phyloP scores from a whole-genome alignment of 1,140 invertebrate species.

The Cydia fagiglandana region DNA sequence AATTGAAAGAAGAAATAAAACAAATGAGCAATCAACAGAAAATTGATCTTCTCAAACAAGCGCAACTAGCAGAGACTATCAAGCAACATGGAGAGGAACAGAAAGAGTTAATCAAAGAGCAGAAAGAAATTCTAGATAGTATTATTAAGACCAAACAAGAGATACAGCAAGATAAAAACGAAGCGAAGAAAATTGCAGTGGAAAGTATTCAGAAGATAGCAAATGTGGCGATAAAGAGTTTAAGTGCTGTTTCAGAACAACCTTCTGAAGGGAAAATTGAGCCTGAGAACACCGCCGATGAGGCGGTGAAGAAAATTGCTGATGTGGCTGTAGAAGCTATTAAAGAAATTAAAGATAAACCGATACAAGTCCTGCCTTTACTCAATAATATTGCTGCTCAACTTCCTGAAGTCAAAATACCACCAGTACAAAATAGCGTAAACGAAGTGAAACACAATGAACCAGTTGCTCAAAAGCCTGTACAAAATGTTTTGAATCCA shows the following conservation, averaged over 20 bases:
- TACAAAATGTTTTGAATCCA: slow-evolving; percentile 11
- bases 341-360: slow-evolving; percentile 55
- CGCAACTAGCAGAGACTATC: slow-evolving; percentile 79
- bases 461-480: slow-evolving; percentile 23
- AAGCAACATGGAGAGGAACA: slow-evolving; percentile 81
- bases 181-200: slow-evolving; percentile 73
- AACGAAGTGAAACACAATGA: slow-evolving; percentile 23
- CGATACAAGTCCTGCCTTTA: slow-evolving; percentile 1
- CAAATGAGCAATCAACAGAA: slow-evolving; percentile 47
- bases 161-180: slow-evolving; percentile 71
- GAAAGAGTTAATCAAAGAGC: slow-evolving; percentile 80
- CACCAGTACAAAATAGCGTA: slow-evolving; percentile 25
- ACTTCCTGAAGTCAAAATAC: background rate
- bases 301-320: slow-evolving; percentile 56
- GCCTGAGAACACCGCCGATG: slow-evolving; percentile 40
- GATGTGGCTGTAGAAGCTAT: slow-evolving; percentile 66
- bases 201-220: slow-evolving; percentile 78
- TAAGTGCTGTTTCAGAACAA: slow-evolving; percentile 64
- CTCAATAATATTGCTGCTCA: background rate
- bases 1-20: slow-evolving; percentile 44
- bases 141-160: slow-evolving; percentile 79
- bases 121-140: slow-evolving; percentile 80
- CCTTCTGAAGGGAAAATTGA: slow-evolving; percentile 43
- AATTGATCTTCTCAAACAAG: slow-evolving; percentile 67
- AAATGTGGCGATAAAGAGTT: slow-evolving; percentile 71